Percentiles rank a stretch among this genome's conserved stretches.
Conservation (phyloP, 2,888 invertebrate genomes). For the Nasonovia ribisnigri region DNA sequence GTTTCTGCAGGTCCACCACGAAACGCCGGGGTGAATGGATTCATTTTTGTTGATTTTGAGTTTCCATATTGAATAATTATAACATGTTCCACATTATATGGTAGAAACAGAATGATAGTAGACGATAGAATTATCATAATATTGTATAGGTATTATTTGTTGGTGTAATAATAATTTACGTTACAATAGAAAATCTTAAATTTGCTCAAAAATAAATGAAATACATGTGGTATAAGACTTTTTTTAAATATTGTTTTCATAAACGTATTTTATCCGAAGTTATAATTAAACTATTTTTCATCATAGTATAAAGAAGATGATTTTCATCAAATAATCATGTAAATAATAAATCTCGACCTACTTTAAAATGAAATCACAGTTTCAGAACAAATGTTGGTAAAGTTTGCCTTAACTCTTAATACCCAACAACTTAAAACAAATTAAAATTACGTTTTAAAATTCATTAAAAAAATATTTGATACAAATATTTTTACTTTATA, state of each 20-base stretch:
- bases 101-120: too few species aligned
- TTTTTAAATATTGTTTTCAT: not conserved
- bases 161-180: too few species aligned
- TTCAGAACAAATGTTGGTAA: not conserved
- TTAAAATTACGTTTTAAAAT: not conserved
- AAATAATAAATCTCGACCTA: not conserved
- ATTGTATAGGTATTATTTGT: too few species aligned
- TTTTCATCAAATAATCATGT: not conserved
- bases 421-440: not conserved
- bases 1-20: too few species aligned
- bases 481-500: not conserved
- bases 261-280: not conserved
- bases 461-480: not conserved
- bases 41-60: too few species aligned
- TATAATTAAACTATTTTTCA: not conserved
- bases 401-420: not conserved
- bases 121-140: too few species aligned
- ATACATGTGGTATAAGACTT: too few species aligned
- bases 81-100: too few species aligned
- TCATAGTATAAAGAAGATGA: not conserved
- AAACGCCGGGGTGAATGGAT: too few species aligned
- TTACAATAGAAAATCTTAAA: too few species aligned
- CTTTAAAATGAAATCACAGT: not conserved
- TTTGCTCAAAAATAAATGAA: too few species aligned
- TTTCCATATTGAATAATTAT: too few species aligned